Evolutionary conservation across 2,888 invertebrate species (phyloP), one percentile per base, ranked within the genome.

Genomic region (Trachelus tabidus): DNA sequence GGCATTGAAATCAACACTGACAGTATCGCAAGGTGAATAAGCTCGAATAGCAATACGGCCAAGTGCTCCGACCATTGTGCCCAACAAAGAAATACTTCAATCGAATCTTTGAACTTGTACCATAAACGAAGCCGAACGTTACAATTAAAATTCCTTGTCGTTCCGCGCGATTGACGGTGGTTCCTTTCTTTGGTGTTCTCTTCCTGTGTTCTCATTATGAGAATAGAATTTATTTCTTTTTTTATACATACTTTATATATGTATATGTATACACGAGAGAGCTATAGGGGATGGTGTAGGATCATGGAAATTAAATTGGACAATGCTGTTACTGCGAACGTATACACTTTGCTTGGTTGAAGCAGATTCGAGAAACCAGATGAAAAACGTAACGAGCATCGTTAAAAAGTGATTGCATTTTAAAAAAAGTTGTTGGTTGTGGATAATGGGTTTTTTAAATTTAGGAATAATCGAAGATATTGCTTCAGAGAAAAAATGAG

Each of bases 61-160:
- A 76, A 78, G 78, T 78, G 78, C 78, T 56, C 56, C 56, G 69
- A 75, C 78, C 78, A 78, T 78, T 78, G 78, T 78, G 75, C 68
- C 34, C 23, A 23, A 56, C 56, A 56, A 56, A 23, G 56, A 56
- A 23, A 56, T 56, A 56, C 56, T 56, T 56, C 56, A 56, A 56
- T 56, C 56, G 56, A 56, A 56, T 56, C 56, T 56, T 56, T 56
- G 56, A 56, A 56, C 56, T 56, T 56, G 56, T 56, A 56, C 23
- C 56, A 23, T 56, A 71, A 71, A 71, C 34, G 71, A 31, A 12
- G 71, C 71, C 33, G 71, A 56, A 56, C 71, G 71, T 71, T 71
- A 71, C 34, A 31, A 71, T 71, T 71, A 34, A 71, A 71, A 71
- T 71, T 71, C 31, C 31, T 56, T 23, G 34, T 34, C 71, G 33